These are phyloP conservation scores for Colinus virginianus DNA, from an alignment of 2,113 vertebrate species.

Conservation along the genomic window DNA sequence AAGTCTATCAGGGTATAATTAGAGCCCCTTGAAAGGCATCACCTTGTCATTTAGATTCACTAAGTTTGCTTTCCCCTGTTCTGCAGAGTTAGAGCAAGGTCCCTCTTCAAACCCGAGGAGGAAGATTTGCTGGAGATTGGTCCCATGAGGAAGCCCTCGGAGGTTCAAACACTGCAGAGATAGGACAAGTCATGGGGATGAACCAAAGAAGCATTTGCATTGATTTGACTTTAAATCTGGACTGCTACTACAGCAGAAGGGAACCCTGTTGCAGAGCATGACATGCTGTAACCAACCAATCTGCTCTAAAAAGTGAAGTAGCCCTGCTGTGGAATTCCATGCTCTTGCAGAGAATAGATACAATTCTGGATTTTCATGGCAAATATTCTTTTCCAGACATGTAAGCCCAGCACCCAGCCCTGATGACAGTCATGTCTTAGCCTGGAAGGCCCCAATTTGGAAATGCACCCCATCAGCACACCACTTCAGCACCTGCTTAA, in stretches of 20 bases:
- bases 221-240: fast-evolving
- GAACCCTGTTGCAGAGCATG: fast-evolving
- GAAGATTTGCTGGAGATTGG: background rate
- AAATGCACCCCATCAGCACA: conserved; percentile 18
- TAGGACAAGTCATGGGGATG: fast-evolving
- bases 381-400: background rate
- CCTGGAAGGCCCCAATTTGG: background rate
- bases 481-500: conserved; percentile 54
- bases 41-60: fast-evolving
- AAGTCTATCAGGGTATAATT: background rate
- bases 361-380: background rate
- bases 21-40: background rate
- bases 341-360: background rate
- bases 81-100: background rate
- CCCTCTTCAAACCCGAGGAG: background rate
- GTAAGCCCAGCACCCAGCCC: fast-evolving
- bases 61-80: background rate
- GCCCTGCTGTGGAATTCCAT: background rate
- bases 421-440: background rate
- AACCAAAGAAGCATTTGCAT: fast-evolving
- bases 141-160: fast-evolving
- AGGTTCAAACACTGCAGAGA: background rate
- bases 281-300: fast-evolving
- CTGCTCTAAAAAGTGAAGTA: background rate
- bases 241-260: fast-evolving